Percentiles rank a stretch among this genome's conserved stretches.
phyloP scores from a whole-genome alignment of 2,797 vertebrate genomes.

The Notolepis coatsorum region DNA sequence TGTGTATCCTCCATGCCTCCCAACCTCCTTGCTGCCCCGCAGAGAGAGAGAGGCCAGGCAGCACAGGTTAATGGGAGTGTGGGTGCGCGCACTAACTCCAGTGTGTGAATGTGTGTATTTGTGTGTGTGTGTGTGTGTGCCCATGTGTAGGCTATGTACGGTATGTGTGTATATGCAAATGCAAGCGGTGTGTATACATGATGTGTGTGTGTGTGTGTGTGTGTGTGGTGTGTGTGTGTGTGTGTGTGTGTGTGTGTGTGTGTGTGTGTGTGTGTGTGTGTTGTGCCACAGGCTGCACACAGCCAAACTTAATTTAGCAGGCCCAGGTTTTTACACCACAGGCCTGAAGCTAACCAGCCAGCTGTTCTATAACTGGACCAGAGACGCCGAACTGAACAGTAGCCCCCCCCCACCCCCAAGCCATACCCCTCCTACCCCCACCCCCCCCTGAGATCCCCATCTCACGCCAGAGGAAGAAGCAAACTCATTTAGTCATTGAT shows the following conservation, averaged over 20 bases:
- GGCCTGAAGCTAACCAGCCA: constrained; percentile 71
- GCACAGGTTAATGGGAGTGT: not conserved
- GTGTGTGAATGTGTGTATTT: constrained; percentile 45
- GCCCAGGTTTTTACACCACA: constrained; percentile 70
- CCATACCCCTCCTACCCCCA: constrained; percentile 16
- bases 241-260: constrained; percentile 24
- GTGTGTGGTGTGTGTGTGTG: constrained; percentile 8
- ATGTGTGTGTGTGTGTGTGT: constrained; percentile 34
- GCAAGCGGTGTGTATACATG: constrained; percentile 5
- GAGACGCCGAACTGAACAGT: constrained; percentile 26
- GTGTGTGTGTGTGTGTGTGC: constrained; percentile 39
- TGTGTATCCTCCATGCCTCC: too few species aligned
- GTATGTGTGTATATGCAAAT: not conserved
- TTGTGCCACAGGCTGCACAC: constrained; percentile 75
- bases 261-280: not conserved
- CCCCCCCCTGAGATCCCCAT: constrained; percentile 63
- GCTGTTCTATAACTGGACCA: constrained; percentile 67
- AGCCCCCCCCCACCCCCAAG: not conserved
- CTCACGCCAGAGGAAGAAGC: constrained; percentile 51
- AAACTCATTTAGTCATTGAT: constrained; percentile 80
- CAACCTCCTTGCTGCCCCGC: too few species aligned
- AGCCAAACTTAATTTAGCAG: constrained; percentile 81
- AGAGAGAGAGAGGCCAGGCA: too few species aligned
- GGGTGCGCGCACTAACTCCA: too few species aligned
- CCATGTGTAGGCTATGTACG: too few species aligned